Evolutionary conservation across 2,797 vertebrate genomes (phyloP), one percentile per base, ranked within the genome.

Genomic region (Eulemur rubriventer): DNA sequence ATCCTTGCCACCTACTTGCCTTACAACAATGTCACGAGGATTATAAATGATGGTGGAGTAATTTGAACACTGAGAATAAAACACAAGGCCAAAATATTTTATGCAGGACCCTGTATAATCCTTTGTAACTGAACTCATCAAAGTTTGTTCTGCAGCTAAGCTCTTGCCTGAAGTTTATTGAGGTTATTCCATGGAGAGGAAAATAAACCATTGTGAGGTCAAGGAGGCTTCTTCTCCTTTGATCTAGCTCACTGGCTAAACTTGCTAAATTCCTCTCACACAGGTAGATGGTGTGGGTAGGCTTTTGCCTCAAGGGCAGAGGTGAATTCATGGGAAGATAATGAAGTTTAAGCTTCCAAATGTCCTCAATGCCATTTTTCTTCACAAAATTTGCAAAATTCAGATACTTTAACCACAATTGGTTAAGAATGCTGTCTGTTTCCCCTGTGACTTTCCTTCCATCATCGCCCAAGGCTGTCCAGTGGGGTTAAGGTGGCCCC

Each of bases 41-140:
- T 95, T 94, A 52, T 78, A 93, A 89, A 84, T n/a, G 65, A 75
- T 18, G 50, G 63, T 48, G 20, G 75, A 59, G 52, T 67, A 48
- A 89, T 89, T 95, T 61, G 80, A 89, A 70, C 76, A 65, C 48
- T 9, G 81, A 69, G 86, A 94, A 87, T 33, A 55, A 91, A 96
- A 89, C 57, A 69, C 48, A 85, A 95, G 89, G 83, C 80, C 96
- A 76, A 83, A 75, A 78, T 84, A 33, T 92, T 92, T 89, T 63
- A 72, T 92, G 69, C 79, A 89, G 91, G 20, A 55, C 69, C 70
- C 93, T 63, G 52, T 0, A 9, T 87, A 83, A 94, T 81, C 94
- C 93, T 86, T 61, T 14, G 59, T 85, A 38, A 89, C 82, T 95
- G 85, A 92, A 75, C n/a, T 95, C 63, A 63, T 67, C 69, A 67